These are phyloP conservation scores for Haplochromis burtoni DNA, from an alignment of 2,113 vertebrate species.

Conservation along the genomic window DNA sequence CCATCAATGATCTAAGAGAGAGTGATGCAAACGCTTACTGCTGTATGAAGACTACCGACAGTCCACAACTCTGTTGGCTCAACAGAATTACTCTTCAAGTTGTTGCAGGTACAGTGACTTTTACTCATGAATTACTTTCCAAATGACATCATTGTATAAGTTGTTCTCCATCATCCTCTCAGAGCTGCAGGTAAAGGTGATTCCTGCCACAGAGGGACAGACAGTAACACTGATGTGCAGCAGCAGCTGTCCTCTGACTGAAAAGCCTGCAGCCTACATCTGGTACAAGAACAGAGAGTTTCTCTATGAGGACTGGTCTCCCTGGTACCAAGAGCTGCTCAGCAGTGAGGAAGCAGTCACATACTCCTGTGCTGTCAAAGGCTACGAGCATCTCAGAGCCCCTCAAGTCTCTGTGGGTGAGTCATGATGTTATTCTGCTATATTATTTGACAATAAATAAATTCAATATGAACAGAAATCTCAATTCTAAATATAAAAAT, in stretches of 20 bases:
- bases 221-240: background rate
- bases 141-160: background rate
- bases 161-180: accelerated
- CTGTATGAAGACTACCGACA: background rate
- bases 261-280: background rate
- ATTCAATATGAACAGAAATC: no score
- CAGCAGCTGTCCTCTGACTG: background rate
- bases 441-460: no score
- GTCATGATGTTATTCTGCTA: background rate
- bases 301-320: background rate
- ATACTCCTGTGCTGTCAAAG: background rate
- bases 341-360: background rate
- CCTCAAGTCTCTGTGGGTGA: accelerated
- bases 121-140: accelerated
- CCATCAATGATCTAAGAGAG: background rate
- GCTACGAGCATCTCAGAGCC: background rate
- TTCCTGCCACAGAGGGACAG: background rate
- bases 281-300: background rate
- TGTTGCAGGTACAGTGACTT: accelerated
- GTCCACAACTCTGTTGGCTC: accelerated
- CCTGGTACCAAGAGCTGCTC: background rate
- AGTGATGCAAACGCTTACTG: background rate
- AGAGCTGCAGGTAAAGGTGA: background rate
- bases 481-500: no score
- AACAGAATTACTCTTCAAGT: accelerated